Conservation (phyloP, 2,888 invertebrate species). For the Apantesis nais region DNA sequence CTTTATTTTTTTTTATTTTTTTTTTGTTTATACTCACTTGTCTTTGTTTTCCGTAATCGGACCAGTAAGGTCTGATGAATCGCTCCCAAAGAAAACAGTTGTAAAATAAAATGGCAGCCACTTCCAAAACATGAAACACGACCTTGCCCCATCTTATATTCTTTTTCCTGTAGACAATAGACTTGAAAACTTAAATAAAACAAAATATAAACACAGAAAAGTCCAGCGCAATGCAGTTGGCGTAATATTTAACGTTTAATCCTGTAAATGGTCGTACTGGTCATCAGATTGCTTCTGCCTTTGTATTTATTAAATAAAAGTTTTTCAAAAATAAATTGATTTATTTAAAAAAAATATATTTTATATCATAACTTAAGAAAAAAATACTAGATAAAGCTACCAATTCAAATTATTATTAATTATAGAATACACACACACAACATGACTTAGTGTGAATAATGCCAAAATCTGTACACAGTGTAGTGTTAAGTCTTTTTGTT, state of each 20-base stretch:
- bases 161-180: constrained; percentile 85
- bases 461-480: no score
- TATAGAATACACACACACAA: no score
- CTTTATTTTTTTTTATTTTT: no score
- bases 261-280: not conserved
- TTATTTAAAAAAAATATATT: no score
- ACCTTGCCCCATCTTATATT: constrained; percentile 91
- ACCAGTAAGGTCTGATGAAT: constrained; percentile 89
- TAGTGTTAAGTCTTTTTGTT: no score
- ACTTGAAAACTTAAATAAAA: constrained; percentile 23
- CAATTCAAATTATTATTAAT: no score
- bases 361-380: no score
- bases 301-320: not conserved
- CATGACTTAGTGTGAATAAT: no score
- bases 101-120: constrained; percentile 92
- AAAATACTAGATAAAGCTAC: no score
- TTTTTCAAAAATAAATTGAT: not conserved
- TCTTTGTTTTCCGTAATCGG: constrained; percentile 86
- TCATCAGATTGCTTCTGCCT: not conserved
- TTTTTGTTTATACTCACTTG: constrained; percentile 61
- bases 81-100: constrained; percentile 92
- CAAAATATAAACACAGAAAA: not conserved
- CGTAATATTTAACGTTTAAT: constrained; percentile 7
- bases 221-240: not conserved
- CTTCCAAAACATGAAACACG: constrained; percentile 89